Percentiles rank a stretch among this genome's conserved stretches.
phyloP scores from a whole-genome alignment of 2,113 vertebrate species.

The Amblyopsis rosae region DNA sequence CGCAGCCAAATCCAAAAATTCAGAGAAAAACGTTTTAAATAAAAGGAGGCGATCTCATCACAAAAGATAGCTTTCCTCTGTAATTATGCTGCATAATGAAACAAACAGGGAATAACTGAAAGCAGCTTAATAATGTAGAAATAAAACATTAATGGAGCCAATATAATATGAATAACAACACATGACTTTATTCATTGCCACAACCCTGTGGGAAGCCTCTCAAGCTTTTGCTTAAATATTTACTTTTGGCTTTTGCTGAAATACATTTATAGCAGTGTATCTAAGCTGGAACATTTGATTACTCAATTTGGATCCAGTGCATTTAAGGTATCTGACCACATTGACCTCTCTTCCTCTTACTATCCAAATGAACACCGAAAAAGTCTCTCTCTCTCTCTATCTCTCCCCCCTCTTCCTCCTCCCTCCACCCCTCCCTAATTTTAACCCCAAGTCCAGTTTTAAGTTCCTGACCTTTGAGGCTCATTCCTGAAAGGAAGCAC shows the following conservation, averaged over 20 bases:
- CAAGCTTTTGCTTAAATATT: not conserved
- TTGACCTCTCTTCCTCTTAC: not conserved
- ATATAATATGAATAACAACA: not conserved
- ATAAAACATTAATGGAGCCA: not conserved
- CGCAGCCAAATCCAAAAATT: not conserved
- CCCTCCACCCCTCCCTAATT: not conserved
- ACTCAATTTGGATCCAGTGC: conserved; percentile 21
- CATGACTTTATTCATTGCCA: conserved; percentile 8
- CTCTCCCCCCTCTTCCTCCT: not conserved
- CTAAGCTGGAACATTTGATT: conserved; percentile 34
- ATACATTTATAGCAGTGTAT: conserved; percentile 37
- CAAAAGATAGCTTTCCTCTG: conserved; percentile 13
- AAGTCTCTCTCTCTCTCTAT: not conserved
- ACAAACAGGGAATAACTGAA: not conserved
- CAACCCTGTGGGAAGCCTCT: conserved; percentile 17
- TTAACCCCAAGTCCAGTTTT: not conserved
- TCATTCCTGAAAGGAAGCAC: conserved; percentile 98
- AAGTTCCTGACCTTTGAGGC: conserved; percentile 85
- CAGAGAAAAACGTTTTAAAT: not conserved
- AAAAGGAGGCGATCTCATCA: not conserved
- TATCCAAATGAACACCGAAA: not conserved
- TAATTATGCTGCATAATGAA: not conserved
- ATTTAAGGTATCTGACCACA: conserved; percentile 7
- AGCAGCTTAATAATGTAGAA: not conserved
- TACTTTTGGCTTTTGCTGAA: conserved; percentile 14